These are phyloP conservation scores for Trachurus trachurus DNA, from an alignment of 2,797 vertebrate species.

Conservation along the genomic window DNA sequence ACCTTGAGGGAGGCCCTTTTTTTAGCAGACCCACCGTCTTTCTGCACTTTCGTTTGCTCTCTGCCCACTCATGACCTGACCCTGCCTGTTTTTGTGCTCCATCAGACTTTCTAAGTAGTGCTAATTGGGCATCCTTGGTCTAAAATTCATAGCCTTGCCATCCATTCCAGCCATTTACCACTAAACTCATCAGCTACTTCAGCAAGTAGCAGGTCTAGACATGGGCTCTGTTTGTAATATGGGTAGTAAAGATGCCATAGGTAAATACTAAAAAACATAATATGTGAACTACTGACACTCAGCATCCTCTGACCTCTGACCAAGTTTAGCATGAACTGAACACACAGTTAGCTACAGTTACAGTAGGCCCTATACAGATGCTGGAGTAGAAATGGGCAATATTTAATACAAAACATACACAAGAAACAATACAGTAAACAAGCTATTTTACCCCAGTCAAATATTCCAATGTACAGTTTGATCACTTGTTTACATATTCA, in stretches of 20 bases:
- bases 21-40: conserved; percentile 48
- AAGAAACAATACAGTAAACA: background rate
- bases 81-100: conserved; percentile 50
- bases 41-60: conserved; percentile 18
- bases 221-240: background rate
- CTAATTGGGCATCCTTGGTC: conserved; percentile 41
- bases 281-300: background rate
- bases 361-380: too few species aligned
- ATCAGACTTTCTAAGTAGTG: conserved; percentile 53
- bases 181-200: conserved; percentile 10
- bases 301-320: background rate
- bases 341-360: too few species aligned
- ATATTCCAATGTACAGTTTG: background rate
- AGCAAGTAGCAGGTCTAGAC: background rate
- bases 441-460: background rate
- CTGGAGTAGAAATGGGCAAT: too few species aligned
- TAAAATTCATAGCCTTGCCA: conserved; percentile 25
- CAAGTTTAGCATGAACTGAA: too few species aligned
- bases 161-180: conserved; percentile 27
- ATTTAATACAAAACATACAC: background rate
- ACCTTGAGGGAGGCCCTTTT: conserved; percentile 22
- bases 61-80: conserved; percentile 43
- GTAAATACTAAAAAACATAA: background rate
- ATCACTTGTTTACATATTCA: background rate
- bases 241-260: background rate